A percentile compares a stretch with the other conserved stretches of the same genome.
These are phyloP conservation scores for Sialis fuliginosa DNA, from an alignment of 2,888 invertebrate species.

Conservation along the genomic window DNA sequence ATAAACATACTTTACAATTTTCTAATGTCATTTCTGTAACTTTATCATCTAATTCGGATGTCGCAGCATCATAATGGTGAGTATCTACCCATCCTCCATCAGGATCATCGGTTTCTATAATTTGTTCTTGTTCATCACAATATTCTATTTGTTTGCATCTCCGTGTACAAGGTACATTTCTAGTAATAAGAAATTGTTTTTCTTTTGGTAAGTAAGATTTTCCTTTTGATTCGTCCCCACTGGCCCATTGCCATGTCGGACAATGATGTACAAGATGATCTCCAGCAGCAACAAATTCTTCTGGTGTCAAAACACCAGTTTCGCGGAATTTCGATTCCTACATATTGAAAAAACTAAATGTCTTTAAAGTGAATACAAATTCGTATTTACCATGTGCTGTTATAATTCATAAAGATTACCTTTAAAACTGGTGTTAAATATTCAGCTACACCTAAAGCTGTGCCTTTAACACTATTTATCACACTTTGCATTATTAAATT, in stretches of 20 bases:
- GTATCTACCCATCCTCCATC: conserved; percentile 98
- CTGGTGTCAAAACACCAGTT: conserved; percentile 95
- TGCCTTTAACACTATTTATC: conserved; percentile 88
- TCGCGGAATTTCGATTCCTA: conserved; percentile 95
- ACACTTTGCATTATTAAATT: conserved; percentile 71
- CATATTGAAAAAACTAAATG: too few relatives aligned
- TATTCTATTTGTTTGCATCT: conserved; percentile 95
- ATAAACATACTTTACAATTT: conserved; percentile 27
- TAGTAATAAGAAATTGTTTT: conserved; percentile 93
- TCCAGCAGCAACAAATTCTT: conserved; percentile 97
- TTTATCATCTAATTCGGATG: conserved; percentile 55
- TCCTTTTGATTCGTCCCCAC: conserved; percentile 75
- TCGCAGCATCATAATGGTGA: conserved; percentile 63
- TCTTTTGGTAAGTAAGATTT: conserved; percentile 83
- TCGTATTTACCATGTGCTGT: too few relatives aligned
- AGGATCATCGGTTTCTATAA: conserved; percentile 72
- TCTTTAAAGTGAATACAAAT: too few relatives aligned
- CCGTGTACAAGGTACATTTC: conserved; percentile 92
- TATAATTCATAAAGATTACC: conserved; percentile 31
- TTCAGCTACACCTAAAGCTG: conserved; percentile 88
- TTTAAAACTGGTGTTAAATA: conserved; percentile 91
- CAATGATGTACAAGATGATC: conserved; percentile 98
- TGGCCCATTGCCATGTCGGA: conserved; percentile 98
- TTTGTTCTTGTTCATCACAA: conserved; percentile 75
- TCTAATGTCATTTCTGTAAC: conserved; percentile 77